A percentile compares a stretch with the other conserved stretches of the same genome.
Conservation (phyloP, 2,888 invertebrate genomes). For the Crossocerus cetratus region DNA sequence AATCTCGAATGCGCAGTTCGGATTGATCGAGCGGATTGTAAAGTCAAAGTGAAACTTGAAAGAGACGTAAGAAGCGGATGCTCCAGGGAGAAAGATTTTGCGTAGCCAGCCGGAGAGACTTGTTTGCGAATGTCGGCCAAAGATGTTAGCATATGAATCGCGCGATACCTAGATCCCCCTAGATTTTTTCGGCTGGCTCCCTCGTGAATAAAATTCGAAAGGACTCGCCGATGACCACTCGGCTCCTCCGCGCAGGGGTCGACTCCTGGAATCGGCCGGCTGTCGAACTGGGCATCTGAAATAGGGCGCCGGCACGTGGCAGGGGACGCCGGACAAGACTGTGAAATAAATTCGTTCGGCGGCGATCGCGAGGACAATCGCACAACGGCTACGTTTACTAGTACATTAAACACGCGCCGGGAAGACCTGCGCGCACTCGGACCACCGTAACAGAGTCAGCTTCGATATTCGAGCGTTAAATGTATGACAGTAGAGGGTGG, state of each 20-base stretch:
- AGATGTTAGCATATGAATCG: constrained; percentile 62
- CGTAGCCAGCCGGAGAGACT: constrained; percentile 30
- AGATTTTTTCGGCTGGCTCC: constrained; percentile 26
- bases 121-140: constrained; percentile 46
- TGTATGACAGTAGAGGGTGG: no score
- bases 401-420: constrained; percentile 71
- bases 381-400: constrained; percentile 76
- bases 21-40: background rate
- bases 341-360: constrained; percentile 73
- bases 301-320: constrained; percentile 63
- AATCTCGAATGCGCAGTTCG: constrained; percentile 16
- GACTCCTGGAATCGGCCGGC: constrained; percentile 61
- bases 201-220: constrained; percentile 36
- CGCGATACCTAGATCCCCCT: constrained; percentile 14
- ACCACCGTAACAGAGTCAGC: constrained; percentile 52
- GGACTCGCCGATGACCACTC: constrained; percentile 39
- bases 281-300: constrained; percentile 64
- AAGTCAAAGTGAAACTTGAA: background rate
- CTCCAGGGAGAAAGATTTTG: background rate
- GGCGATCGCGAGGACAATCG: constrained; percentile 62
- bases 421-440: constrained; percentile 36
- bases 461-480: no score
- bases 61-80: background rate
- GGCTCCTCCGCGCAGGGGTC: constrained; percentile 33
- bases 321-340: constrained; percentile 32